phyloP scores from a whole-genome alignment of 2,888 invertebrate species.

The Stramonita haemastoma region DNA sequence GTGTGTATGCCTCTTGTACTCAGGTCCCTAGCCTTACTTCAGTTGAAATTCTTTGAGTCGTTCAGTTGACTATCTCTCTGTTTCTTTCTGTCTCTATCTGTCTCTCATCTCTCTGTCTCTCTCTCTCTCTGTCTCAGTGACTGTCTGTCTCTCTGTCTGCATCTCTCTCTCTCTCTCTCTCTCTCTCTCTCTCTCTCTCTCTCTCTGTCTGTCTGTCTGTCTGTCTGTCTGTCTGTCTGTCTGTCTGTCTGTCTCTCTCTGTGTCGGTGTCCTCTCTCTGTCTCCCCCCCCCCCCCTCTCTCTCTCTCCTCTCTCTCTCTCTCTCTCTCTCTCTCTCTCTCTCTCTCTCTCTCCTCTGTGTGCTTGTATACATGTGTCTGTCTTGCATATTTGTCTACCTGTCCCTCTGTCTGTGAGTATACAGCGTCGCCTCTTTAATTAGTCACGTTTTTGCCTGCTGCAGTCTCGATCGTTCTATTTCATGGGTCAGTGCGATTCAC shows the following conservation, averaged over 20 bases:
- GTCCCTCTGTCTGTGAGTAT: no score
- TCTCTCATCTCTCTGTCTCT: neutral
- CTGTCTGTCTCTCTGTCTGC: neutral
- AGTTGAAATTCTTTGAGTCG: no score
- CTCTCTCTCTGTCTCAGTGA: neutral
- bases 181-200: neutral
- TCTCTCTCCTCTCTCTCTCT: neutral
- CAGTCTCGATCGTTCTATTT: no score
- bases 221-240: neutral
- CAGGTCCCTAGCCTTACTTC: no score
- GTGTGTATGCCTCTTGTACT: no score
- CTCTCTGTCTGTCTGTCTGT: neutral
- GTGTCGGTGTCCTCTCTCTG: neutral
- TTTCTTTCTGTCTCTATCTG: neutral
- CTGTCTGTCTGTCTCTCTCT: neutral
- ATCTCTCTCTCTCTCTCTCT: neutral
- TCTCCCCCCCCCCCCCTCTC: neutral
- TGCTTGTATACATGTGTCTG: neutral
- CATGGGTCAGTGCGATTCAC: no score
- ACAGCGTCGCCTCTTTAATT: no score
- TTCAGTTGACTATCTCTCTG: no score
- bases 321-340: neutral
- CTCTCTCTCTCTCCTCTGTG: neutral
- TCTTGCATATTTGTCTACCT: neutral
- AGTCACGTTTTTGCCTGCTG: no score